Conservation (phyloP, 2,888 invertebrate species). For the Germaria angustata region DNA sequence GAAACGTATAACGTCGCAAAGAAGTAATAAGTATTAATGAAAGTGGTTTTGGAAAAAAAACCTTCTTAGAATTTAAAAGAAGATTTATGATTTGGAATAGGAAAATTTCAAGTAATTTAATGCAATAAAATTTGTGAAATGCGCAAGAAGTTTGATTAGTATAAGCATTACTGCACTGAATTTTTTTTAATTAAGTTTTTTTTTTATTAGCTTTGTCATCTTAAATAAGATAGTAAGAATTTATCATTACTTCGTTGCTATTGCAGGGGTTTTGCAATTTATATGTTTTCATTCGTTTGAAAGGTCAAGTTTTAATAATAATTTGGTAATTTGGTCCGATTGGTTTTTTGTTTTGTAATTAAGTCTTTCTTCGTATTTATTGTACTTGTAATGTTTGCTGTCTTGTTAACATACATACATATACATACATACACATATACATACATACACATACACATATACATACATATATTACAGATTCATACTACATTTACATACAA, state of each 20-base stretch:
- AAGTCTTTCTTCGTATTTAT: conserved; percentile 33
- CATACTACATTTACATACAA: conserved; percentile 30
- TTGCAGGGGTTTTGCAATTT: conserved; percentile 32
- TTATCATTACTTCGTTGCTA: conserved; percentile 59
- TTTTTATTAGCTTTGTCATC: conserved; percentile 17
- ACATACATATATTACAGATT: conserved; percentile 27
- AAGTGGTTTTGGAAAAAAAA: no score
- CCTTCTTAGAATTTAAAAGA: no score
- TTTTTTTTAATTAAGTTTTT: neutral
- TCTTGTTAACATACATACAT: conserved; percentile 30
- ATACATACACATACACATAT: conserved; percentile 5
- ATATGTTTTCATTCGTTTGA: conserved; percentile 30
- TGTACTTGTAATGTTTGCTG: conserved; percentile 47
- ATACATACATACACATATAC: conserved; percentile 1
- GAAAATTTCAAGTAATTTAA: neutral
- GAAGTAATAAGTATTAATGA: neutral
- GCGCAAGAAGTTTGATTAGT: neutral
- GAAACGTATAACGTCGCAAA: neutral
- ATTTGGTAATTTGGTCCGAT: conserved; percentile 51
- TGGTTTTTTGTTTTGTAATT: conserved; percentile 16
- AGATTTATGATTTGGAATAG: no score
- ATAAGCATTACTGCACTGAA: neutral
- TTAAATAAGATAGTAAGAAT: neutral
- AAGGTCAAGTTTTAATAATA: conserved; percentile 44
- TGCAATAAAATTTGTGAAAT: neutral